A percentile compares a stretch with the other conserved stretches of the same genome.
Conservation (phyloP, 2,113 vertebrate genomes). For the Myodes glareolus region DNA sequence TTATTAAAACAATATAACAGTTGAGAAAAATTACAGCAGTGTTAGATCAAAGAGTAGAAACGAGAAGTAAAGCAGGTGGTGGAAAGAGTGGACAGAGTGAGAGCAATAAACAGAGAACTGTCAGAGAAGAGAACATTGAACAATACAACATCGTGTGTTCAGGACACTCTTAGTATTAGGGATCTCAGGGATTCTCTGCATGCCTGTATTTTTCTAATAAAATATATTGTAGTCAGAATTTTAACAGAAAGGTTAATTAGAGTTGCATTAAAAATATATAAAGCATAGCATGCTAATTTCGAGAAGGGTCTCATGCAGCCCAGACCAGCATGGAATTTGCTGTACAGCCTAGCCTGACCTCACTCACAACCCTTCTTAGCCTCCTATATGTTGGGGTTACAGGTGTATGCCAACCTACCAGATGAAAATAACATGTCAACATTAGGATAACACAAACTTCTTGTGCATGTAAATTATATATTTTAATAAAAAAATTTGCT, state of each 20-base stretch:
- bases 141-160: accelerated
- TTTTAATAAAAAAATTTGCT: neutral
- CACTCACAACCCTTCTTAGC: neutral
- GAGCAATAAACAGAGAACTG: neutral
- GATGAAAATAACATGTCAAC: neutral
- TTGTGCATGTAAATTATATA: neutral
- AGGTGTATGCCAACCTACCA: neutral
- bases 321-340: neutral
- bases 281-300: neutral
- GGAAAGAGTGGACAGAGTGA: neutral
- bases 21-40: neutral
- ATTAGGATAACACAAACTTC: neutral
- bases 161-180: neutral
- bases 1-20: neutral
- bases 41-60: neutral
- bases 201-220: neutral
- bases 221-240: neutral
- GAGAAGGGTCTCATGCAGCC: neutral
- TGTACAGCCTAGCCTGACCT: neutral
- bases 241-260: neutral
- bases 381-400: neutral
- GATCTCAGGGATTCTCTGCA: neutral
- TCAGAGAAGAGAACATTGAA: neutral
- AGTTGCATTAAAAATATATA: neutral
- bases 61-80: neutral